Conservation (phyloP, 2,888 invertebrate species). For the Meandrusa payeni region DNA sequence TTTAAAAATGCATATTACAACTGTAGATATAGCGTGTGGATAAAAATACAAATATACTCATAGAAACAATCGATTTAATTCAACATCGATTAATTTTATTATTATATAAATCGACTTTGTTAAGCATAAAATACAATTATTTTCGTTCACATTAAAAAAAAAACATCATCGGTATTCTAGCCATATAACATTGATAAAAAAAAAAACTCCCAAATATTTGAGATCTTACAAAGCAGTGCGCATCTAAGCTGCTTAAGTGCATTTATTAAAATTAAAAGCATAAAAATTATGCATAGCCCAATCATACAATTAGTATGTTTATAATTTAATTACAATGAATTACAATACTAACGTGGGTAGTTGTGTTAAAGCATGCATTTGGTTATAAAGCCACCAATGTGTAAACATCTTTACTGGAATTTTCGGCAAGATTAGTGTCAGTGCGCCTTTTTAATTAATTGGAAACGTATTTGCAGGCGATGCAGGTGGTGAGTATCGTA, state of each 20-base stretch:
- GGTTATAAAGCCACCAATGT: no score
- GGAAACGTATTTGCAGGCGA: no score
- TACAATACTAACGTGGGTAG: neutral
- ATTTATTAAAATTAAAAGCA: conserved; percentile 3
- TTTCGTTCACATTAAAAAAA: neutral
- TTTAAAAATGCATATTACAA: no score
- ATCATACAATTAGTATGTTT: neutral
- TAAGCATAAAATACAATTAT: conserved; percentile 10
- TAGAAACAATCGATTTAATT: neutral
- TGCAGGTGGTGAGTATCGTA: no score
- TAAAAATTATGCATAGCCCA: conserved; percentile 15
- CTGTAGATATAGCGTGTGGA: no score
- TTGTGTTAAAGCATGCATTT: no score
- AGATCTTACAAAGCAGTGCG: conserved; percentile 15
- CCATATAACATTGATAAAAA: no score
- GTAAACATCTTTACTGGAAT: no score
- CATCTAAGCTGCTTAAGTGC: no score
- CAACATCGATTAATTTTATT: neutral
- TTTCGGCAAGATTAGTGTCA: no score
- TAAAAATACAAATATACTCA: no score
- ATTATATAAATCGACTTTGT: neutral
- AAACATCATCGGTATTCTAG: conserved; percentile 22
- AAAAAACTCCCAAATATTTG: neutral
- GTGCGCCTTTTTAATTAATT: no score
- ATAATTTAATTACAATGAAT: conserved; percentile 1